Evolutionary conservation across 2,888 invertebrate genomes (phyloP).

Genomic region (Apamea sordens): DNA sequence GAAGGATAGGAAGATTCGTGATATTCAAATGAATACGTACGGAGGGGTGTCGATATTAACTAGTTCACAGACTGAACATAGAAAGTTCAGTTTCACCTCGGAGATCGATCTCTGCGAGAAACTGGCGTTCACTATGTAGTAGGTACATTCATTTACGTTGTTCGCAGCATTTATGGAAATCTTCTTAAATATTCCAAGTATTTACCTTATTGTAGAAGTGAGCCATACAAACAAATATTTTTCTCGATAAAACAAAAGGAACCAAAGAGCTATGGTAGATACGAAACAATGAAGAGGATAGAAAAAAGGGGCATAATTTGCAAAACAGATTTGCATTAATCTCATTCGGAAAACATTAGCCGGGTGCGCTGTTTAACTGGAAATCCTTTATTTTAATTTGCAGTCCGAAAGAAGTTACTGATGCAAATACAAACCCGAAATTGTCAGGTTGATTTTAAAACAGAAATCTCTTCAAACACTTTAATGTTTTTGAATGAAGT

Average conservation of each 20-base stretch:
- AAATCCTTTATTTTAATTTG: slow-evolving; percentile 71
- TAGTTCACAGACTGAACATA: not conserved
- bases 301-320: slow-evolving; percentile 69
- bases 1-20: not conserved
- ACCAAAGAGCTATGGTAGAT: not conserved
- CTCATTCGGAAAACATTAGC: slow-evolving; percentile 71
- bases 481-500: not conserved
- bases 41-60: not conserved
- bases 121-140: not conserved
- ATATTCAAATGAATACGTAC: not conserved
- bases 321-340: slow-evolving; percentile 78
- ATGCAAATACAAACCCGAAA: slow-evolving; percentile 63
- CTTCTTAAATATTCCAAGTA: not conserved
- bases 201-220: not conserved
- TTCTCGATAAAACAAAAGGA: not conserved
- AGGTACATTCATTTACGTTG: not conserved
- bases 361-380: slow-evolving; percentile 69
- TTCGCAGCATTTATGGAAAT: not conserved
- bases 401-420: slow-evolving; percentile 60
- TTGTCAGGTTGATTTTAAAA: slow-evolving; percentile 17
- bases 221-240: not conserved
- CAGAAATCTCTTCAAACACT: not conserved
- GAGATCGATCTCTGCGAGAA: not conserved
- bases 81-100: not conserved
- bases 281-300: not conserved